phyloP scores from a whole-genome alignment of 1,140 invertebrate genomes.

The Drosophila kohkoa region DNA sequence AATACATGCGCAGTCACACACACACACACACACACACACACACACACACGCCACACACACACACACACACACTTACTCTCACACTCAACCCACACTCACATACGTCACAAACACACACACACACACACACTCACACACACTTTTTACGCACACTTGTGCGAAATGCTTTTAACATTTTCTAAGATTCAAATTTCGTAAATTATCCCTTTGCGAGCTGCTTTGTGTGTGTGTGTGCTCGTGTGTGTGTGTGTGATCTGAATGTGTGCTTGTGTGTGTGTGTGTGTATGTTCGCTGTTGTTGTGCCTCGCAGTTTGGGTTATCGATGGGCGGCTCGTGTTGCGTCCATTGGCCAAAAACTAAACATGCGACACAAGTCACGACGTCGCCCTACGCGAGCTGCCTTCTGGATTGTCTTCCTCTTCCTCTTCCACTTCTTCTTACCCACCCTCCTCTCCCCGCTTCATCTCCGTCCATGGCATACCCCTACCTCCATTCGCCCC shows the following conservation, averaged over 20 bases:
- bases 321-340: constrained; percentile 40
- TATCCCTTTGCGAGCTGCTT: constrained; percentile 76
- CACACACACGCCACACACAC: constrained; percentile 31
- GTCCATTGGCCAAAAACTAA: constrained; percentile 51
- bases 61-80: constrained; percentile 22
- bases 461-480: too few species aligned
- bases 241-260: neutral
- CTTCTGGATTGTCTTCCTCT: neutral
- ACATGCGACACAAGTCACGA: constrained; percentile 27
- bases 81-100: too few species aligned
- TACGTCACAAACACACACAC: neutral
- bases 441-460: too few species aligned
- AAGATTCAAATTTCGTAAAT: constrained; percentile 84
- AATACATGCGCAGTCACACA: constrained; percentile 74
- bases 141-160: constrained; percentile 9
- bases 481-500: neutral
- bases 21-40: constrained; percentile 39
- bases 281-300: constrained; percentile 24
- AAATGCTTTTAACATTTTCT: constrained; percentile 83
- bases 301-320: constrained; percentile 17
- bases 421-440: neutral
- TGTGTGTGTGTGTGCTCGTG: constrained; percentile 31
- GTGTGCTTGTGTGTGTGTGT: constrained; percentile 20
- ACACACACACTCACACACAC: neutral
- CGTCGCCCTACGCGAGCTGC: constrained; percentile 4